A percentile compares a stretch with the other conserved stretches of the same genome.
phyloP scores from a whole-genome alignment of 2,113 vertebrate genomes.

The Pelvicachromis taeniatus region DNA sequence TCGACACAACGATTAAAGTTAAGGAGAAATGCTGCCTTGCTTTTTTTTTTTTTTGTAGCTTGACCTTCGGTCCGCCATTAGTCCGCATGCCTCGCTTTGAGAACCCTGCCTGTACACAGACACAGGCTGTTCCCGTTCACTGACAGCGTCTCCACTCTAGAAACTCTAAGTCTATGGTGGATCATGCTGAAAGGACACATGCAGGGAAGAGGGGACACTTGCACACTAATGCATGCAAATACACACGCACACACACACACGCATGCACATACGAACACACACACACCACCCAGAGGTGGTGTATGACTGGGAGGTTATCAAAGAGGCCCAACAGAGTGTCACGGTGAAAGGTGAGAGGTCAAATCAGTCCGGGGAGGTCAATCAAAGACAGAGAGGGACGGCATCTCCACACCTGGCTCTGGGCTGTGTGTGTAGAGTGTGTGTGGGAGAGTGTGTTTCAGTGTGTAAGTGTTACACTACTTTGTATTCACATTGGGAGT shows the following conservation, averaged over 20 bases:
- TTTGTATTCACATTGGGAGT: conserved; percentile 77
- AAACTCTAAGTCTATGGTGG: conserved; percentile 38
- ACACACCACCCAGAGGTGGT: conserved; percentile 59
- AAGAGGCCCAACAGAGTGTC: conserved; percentile 63
- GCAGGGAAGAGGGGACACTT: conserved; percentile 24
- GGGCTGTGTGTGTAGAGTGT: conserved; percentile 24
- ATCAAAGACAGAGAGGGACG: conserved; percentile 55
- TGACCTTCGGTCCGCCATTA: not conserved
- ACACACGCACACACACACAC: not conserved
- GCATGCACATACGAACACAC: conserved; percentile 33
- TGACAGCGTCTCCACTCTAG: conserved; percentile 1
- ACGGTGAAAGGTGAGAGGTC: conserved; percentile 33
- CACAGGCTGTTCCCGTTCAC: not conserved
- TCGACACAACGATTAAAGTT: not conserved
- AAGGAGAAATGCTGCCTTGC: not conserved
- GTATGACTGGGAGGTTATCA: conserved; percentile 47
- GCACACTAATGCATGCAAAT: not conserved
- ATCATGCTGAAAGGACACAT: conserved; percentile 52
- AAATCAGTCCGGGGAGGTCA: conserved; percentile 22
- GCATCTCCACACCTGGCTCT: conserved; percentile 66
- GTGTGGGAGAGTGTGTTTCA: not conserved
- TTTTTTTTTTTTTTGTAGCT: accelerated
- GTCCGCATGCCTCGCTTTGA: not conserved
- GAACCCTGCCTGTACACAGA: not conserved
- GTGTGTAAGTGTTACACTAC: not conserved